Conservation (phyloP, 2,113 vertebrate species). For the Barnardius zonarius region DNA sequence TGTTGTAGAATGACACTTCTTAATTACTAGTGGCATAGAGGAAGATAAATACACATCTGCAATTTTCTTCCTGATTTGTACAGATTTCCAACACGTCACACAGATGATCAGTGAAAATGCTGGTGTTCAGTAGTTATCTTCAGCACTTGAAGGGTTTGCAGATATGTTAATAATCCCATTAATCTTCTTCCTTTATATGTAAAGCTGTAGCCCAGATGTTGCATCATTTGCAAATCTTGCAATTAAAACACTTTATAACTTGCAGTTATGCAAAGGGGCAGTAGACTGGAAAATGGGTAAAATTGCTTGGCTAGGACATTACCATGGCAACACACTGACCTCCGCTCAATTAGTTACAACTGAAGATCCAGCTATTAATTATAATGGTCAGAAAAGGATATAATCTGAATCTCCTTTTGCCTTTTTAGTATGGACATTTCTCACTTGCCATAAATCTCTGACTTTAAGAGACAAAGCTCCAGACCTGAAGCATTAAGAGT, state of each 20-base stretch:
- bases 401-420: conserved; percentile 71
- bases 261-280: conserved; percentile 73
- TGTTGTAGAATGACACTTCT: background rate
- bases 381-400: conserved; percentile 76
- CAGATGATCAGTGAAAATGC: conserved; percentile 43
- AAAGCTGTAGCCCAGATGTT: conserved; percentile 81
- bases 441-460: conserved; percentile 74
- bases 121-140: conserved; percentile 74
- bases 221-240: conserved; percentile 83
- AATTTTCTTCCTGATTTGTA: background rate
- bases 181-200: conserved; percentile 82
- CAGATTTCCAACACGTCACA: background rate
- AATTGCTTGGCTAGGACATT: conserved; percentile 80
- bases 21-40: background rate
- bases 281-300: conserved; percentile 82
- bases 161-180: conserved; percentile 83
- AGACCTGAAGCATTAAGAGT: conserved; percentile 53
- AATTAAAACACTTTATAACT: conserved; percentile 82
- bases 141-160: conserved; percentile 73
- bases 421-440: conserved; percentile 75
- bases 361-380: conserved; percentile 83
- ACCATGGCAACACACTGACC: conserved; percentile 79
- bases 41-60: conserved; percentile 9
- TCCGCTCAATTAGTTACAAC: conserved; percentile 75
- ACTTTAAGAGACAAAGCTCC: conserved; percentile 64